Evolutionary conservation across 2,888 invertebrate genomes (phyloP).

Genomic region (Netelia melanura): DNA sequence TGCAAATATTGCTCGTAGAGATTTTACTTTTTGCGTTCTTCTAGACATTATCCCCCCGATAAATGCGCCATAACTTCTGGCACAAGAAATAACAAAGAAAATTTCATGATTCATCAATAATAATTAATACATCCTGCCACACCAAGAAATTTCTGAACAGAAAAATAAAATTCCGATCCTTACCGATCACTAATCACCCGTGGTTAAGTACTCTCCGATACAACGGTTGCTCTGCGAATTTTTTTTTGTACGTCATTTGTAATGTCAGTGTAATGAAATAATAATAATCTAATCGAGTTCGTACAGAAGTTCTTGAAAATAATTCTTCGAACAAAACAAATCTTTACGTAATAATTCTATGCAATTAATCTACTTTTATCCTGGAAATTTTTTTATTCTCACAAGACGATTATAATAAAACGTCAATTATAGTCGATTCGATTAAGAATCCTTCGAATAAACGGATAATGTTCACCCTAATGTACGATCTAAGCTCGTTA

Average conservation of each 20-base stretch:
- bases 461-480: conserved; percentile 9
- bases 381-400: neutral
- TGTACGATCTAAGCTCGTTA: conserved; percentile 5
- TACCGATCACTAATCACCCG: conserved; percentile 13
- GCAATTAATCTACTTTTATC: neutral
- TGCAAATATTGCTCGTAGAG: too few relatives aligned
- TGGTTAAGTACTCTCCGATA: neutral
- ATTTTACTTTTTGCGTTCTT: neutral
- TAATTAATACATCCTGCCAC: conserved; percentile 16
- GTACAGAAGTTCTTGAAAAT: neutral
- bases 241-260: conserved; percentile 23
- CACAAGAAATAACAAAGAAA: conserved; percentile 34
- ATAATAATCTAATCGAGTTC: neutral
- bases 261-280: neutral
- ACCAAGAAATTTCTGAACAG: conserved; percentile 21
- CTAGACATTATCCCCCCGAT: neutral
- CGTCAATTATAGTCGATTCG: neutral
- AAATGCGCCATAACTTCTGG: neutral
- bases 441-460: conserved; percentile 9
- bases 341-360: conserved; percentile 3
- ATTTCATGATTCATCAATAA: conserved; percentile 49
- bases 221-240: conserved; percentile 13
- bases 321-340: neutral
- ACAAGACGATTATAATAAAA: neutral
- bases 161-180: conserved; percentile 5